Percentiles rank a stretch among this genome's conserved stretches.
phyloP scores from a whole-genome alignment of 2,797 vertebrate species.

The Thunnus albacares region DNA sequence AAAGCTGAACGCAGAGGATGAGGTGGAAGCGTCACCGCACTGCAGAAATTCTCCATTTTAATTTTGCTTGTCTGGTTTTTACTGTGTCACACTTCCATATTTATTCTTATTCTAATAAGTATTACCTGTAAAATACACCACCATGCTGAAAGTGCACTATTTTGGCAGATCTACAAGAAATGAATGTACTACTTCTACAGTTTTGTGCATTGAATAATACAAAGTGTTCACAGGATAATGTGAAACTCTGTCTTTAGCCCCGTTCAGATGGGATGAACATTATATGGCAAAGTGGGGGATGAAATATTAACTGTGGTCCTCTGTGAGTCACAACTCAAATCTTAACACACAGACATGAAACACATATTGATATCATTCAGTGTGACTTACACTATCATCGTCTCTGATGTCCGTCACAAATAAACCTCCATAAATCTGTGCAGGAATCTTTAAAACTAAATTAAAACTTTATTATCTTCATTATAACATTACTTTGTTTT shows the following conservation, averaged over 20 bases:
- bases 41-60: constrained; percentile 19
- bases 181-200: neutral
- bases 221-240: neutral
- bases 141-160: neutral
- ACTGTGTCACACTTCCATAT: constrained; percentile 11
- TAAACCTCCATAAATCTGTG: too few relatives aligned
- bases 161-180: neutral
- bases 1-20: constrained; percentile 8
- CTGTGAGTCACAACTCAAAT: too few relatives aligned
- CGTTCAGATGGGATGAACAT: too few relatives aligned
- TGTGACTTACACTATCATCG: too few relatives aligned
- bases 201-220: neutral
- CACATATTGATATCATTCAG: too few relatives aligned
- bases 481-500: too few relatives aligned
- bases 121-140: neutral
- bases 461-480: too few relatives aligned
- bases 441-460: too few relatives aligned
- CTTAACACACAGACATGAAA: too few relatives aligned
- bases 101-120: neutral
- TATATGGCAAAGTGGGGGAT: too few relatives aligned
- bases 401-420: too few relatives aligned
- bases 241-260: neutral
- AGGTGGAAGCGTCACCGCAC: neutral
- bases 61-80: constrained; percentile 1
- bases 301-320: too few relatives aligned